Evolutionary conservation across 2,113 vertebrate species (phyloP).

Genomic region (Canis aureus): DNA sequence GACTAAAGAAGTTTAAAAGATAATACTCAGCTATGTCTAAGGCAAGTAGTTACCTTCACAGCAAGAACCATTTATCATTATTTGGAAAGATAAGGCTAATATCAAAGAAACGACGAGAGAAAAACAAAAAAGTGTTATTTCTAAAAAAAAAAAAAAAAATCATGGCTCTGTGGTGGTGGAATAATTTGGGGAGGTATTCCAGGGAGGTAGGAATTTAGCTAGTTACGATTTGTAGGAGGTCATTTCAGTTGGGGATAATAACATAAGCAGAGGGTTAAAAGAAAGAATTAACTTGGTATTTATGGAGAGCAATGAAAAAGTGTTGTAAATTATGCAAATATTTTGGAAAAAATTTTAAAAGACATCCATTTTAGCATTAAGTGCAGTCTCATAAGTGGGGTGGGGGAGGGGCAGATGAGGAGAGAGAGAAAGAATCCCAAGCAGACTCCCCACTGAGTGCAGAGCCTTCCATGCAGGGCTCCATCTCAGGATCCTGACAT

Average conservation of each 20-base stretch:
- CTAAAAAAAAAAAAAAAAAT: neutral
- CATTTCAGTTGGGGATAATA: neutral
- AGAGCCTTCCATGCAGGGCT: neutral
- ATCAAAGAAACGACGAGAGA: neutral
- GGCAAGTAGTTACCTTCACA: neutral
- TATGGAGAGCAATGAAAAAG: neutral
- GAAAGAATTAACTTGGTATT: neutral
- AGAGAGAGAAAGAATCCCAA: neutral
- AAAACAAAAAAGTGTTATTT: neutral
- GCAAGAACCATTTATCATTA: neutral
- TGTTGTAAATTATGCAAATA: slow-evolving; percentile 13
- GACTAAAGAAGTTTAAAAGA: neutral
- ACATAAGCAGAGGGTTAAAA: neutral
- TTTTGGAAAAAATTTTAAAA: slow-evolving; percentile 1
- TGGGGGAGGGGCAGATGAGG: neutral
- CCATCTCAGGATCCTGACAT: neutral
- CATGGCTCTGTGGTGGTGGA: neutral
- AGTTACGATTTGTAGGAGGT: neutral
- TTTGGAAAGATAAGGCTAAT: neutral
- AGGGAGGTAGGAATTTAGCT: neutral
- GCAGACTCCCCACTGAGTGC: neutral
- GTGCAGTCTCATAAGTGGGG: no score
- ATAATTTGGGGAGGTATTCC: neutral
- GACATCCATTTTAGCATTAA: neutral
- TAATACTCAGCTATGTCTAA: neutral